Conservation (phyloP, 1,140 invertebrate genomes). For the Bradysia coprophila region DNA sequence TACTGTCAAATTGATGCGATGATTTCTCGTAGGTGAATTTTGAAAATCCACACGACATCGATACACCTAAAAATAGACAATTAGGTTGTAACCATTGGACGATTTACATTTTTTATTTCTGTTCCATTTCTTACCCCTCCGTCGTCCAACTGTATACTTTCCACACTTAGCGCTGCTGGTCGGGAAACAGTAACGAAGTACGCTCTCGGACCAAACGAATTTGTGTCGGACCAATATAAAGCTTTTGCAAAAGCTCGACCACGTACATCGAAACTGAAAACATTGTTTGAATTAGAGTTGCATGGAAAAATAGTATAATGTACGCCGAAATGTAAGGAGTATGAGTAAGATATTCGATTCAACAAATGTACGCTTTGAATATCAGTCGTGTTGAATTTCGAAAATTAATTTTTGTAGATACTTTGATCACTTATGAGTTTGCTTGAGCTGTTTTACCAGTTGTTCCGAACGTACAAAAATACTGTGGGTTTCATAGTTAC, state of each 20-base stretch:
- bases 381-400: too few species aligned
- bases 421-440: too few species aligned
- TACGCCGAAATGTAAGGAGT: background rate
- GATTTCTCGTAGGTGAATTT: constrained; percentile 76
- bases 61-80: constrained; percentile 30
- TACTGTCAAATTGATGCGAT: constrained; percentile 75
- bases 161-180: constrained; percentile 60
- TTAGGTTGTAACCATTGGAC: background rate
- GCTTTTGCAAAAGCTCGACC: constrained; percentile 57
- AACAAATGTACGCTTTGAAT: too few species aligned
- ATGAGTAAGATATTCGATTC: background rate
- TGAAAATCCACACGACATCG: constrained; percentile 78
- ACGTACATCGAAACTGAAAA: constrained; percentile 62
- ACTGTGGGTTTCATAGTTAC: too few species aligned
- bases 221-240: constrained; percentile 57
- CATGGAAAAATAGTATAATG: background rate
- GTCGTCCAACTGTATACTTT: constrained; percentile 61
- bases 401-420: too few species aligned
- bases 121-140: constrained; percentile 38
- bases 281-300: background rate
- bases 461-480: too few species aligned
- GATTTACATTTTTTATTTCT: background rate
- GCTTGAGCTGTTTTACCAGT: too few species aligned
- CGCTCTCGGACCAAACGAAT: constrained; percentile 55
- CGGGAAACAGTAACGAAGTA: constrained; percentile 53